phyloP scores from a whole-genome alignment of 2,113 vertebrate genomes.

The Motacilla alba region DNA sequence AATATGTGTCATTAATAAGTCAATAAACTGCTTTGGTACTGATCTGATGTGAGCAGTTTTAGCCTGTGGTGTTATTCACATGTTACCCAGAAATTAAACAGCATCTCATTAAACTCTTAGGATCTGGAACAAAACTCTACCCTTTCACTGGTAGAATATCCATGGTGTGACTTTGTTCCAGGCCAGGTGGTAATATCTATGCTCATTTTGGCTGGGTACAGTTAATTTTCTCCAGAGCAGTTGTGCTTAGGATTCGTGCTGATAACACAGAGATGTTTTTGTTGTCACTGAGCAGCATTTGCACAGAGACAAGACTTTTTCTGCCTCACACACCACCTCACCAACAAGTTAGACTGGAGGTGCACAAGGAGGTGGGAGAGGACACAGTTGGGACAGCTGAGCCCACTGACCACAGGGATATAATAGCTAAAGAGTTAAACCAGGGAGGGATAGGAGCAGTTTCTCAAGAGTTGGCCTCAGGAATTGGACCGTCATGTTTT shows the following conservation, averaged over 20 bases:
- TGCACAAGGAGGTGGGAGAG: not conserved
- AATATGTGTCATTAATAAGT: not conserved
- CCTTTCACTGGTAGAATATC: not conserved
- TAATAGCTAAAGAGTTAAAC: not conserved
- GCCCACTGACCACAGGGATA: not conserved
- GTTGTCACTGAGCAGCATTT: accelerated
- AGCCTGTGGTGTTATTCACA: not conserved
- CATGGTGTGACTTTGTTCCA: not conserved
- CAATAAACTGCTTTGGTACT: not conserved
- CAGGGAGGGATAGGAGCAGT: accelerated
- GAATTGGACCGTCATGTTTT: not conserved
- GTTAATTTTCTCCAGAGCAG: not conserved
- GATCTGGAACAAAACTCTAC: not conserved
- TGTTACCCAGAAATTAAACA: not conserved
- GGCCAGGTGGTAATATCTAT: not conserved
- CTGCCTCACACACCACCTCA: not conserved
- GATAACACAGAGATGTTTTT: not conserved
- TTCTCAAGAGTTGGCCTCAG: not conserved
- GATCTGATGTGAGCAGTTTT: not conserved
- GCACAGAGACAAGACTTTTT: not conserved
- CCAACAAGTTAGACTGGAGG: not conserved
- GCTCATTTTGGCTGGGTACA: not conserved
- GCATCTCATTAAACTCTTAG: not conserved
- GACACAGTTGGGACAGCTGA: not conserved
- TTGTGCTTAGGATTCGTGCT: not conserved